Evolutionary conservation across 2,113 vertebrate species (phyloP).

Genomic region (Caracal caracal): DNA sequence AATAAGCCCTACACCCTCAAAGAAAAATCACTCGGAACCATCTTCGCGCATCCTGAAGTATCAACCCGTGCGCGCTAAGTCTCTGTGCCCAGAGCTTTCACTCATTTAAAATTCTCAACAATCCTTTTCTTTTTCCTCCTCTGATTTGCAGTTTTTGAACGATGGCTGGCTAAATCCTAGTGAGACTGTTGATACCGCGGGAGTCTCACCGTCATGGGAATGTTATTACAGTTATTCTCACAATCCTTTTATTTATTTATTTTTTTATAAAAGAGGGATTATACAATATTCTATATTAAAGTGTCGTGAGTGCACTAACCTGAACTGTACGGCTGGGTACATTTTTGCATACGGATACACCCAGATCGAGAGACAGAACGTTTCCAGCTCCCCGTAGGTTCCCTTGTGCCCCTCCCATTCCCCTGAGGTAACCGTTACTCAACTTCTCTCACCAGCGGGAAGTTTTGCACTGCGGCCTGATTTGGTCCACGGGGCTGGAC

Average conservation of each 20-base stretch:
- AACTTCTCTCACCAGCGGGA: not conserved
- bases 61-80: not conserved
- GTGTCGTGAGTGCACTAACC: not conserved
- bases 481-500: not conserved
- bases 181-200: not conserved
- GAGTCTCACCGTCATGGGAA: not conserved
- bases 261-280: no score
- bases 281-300: not conserved
- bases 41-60: not conserved
- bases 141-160: not conserved
- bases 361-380: not conserved
- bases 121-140: not conserved
- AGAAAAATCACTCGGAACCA: not conserved
- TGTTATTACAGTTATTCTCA: not conserved
- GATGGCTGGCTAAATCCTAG: not conserved
- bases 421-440: not conserved
- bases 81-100: not conserved
- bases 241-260: not conserved
- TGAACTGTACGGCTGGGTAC: not conserved
- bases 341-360: not conserved
- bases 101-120: constrained; percentile 1
- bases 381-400: not conserved
- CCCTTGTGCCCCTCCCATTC: not conserved
- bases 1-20: not conserved
- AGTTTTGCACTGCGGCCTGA: not conserved